These are phyloP conservation scores for Syngnathoides biaculeatus DNA, from an alignment of 2,113 vertebrate genomes.

Conservation along the genomic window DNA sequence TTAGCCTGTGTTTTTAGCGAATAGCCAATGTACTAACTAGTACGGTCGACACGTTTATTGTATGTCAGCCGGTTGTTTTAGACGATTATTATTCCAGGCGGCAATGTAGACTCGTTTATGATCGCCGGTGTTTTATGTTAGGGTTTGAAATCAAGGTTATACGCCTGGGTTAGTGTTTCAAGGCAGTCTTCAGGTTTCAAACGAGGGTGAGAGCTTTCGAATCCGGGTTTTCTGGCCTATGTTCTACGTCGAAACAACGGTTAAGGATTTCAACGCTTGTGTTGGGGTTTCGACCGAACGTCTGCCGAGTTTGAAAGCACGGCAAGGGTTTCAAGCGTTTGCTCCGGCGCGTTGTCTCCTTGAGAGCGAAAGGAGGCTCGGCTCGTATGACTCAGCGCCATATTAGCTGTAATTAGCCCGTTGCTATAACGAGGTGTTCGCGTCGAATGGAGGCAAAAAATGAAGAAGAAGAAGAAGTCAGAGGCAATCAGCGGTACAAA, in stretches of 20 bases:
- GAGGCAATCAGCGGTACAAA: constrained; percentile 93
- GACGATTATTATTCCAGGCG: neutral
- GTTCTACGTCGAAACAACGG: no score
- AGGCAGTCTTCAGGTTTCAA: neutral
- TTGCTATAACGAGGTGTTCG: constrained; percentile 99
- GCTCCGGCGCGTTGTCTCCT: constrained; percentile 42
- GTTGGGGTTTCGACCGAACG: no score
- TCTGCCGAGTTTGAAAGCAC: no score
- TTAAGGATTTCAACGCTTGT: no score
- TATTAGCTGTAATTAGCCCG: constrained; percentile 99
- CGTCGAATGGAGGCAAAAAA: constrained; percentile 94
- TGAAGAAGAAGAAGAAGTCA: constrained; percentile 85
- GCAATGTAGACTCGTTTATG: neutral
- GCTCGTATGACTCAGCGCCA: constrained; percentile 49
- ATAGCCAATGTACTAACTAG: neutral
- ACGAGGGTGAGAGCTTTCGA: no score
- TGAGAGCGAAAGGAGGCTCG: constrained; percentile 77
- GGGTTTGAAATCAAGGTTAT: neutral
- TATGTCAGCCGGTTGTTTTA: neutral
- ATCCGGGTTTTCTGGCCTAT: no score
- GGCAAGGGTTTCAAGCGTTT: neutral
- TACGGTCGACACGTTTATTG: neutral
- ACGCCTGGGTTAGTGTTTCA: neutral
- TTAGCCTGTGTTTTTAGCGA: neutral
- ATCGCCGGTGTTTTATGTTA: neutral